phyloP scores from a whole-genome alignment of 2,888 invertebrate species.

The Drosophila nr. perissopoda region DNA sequence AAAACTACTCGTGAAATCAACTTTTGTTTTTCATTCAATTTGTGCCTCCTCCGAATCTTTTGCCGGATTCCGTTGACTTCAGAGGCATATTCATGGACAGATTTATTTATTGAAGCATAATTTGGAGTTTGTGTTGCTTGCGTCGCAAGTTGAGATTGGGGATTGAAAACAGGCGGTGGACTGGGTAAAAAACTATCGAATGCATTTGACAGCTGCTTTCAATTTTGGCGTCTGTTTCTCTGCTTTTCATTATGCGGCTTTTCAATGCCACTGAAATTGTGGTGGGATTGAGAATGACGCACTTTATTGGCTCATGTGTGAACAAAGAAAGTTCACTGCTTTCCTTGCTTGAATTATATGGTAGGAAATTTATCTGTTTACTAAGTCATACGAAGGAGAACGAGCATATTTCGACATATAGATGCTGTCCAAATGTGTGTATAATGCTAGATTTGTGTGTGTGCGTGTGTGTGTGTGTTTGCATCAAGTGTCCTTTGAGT shows the following conservation, averaged over 20 bases:
- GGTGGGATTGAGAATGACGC: not conserved
- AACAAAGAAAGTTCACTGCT: not conserved
- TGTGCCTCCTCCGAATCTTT: not conserved
- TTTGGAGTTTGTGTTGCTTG: conserved; percentile 55
- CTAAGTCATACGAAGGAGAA: not conserved
- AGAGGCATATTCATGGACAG: conserved; percentile 31
- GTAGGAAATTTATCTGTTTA: no score
- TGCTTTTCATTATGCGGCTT: conserved; percentile 8
- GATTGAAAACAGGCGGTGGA: not conserved
- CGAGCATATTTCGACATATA: not conserved
- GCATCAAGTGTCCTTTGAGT: not conserved
- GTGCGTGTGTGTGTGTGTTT: not conserved
- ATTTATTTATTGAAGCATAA: conserved; percentile 78
- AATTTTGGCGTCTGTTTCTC: conserved; percentile 44
- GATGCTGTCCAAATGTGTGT: not conserved
- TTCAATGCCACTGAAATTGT: not conserved
- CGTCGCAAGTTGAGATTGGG: conserved; percentile 4
- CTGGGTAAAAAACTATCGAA: conserved; percentile 66
- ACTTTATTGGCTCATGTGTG: not conserved
- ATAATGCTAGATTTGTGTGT: not conserved
- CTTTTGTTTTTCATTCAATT: conserved; percentile 42
- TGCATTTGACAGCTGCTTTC: conserved; percentile 76
- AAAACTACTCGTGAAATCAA: conserved; percentile 63
- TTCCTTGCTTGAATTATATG: not conserved
- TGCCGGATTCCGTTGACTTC: not conserved